Conservation (phyloP, 2,888 invertebrate species). For the Caenorhabditis zanzibari region DNA sequence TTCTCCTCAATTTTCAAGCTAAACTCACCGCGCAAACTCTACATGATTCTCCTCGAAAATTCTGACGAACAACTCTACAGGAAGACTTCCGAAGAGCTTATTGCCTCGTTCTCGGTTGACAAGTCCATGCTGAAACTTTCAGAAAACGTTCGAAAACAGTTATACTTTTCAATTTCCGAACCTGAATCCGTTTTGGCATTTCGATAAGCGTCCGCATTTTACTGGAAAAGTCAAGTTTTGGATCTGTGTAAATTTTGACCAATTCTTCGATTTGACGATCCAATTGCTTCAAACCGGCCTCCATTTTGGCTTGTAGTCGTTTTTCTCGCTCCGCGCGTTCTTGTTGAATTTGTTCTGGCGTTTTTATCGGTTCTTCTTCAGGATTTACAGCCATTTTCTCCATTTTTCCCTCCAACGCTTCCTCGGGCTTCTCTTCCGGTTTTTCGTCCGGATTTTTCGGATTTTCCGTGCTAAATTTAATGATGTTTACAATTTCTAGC, state of each 20-base stretch:
- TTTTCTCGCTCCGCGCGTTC: neutral
- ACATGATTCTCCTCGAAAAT: constrained; percentile 18
- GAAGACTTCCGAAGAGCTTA: constrained; percentile 35
- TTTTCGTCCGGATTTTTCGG: neutral
- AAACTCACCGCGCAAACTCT: constrained; percentile 8
- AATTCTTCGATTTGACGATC: constrained; percentile 36
- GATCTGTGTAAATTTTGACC: constrained; percentile 19
- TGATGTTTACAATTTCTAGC: neutral
- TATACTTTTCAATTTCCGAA: neutral
- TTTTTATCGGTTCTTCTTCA: neutral
- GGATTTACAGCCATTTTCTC: too few relatives aligned
- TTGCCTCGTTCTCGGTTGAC: constrained; percentile 30
- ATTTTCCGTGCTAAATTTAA: neutral
- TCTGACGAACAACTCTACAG: constrained; percentile 23
- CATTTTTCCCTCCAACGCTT: neutral
- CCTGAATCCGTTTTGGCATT: constrained; percentile 27
- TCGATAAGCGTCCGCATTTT: constrained; percentile 28
- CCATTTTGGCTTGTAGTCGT: neutral
- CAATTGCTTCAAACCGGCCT: neutral
- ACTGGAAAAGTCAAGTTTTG: constrained; percentile 7
- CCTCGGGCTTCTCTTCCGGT: neutral
- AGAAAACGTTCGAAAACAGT: constrained; percentile 1
- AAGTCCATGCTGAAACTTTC: constrained; percentile 29
- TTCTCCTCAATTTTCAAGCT: neutral
- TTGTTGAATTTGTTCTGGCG: too few relatives aligned